Base-by-base conservation (phyloP, 2,888 invertebrate genomes). In the Pandemis corylana region DNA sequence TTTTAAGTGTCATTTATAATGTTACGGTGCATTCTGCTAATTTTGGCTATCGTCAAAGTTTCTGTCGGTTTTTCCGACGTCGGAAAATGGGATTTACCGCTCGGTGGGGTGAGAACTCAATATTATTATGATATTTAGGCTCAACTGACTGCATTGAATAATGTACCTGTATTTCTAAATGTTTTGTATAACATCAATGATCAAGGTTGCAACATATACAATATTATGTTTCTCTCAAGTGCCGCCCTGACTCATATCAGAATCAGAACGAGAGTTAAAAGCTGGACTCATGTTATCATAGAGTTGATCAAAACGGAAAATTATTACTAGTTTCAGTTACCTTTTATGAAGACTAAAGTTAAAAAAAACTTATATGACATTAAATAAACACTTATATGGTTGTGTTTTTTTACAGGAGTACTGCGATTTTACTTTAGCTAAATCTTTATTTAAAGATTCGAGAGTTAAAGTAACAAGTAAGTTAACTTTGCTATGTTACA, bases 371-470 rank as follows among this genome's bases (percentile, higher is more conserved):
- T 13, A 51, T n/a, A 7, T 20, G 15, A 7, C n/a, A n/a, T n/a
- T n/a, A n/a, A n/a, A n/a, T n/a, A 51, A n/a, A 51, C 15, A 51
- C 51, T 7, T 13, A 51, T n/a, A 7, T 20, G 15, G 1, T 15
- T 64, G n/a, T 62, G 59, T 49, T 71, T 77, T 68, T 80, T 90
- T 95, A 84, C 93, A 94, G 89, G 89, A 91, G 75, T 90, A 84
- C 77, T 95, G 92, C 81, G 84, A 91, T 63, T 92, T 94, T 79
- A 87, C 86, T 84, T 81, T 95, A 91, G 84, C 96, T 92, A 95
- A 97, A 92, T 95, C 96, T 71, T 90, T 97, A 81, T 96, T 96
- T 89, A 96, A 96, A 84, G 96, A 95, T 77, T 96, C 97, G 1
- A 95, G 96, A 87, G 95, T 97, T 74, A 96, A 95, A 85, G 95